Evolutionary conservation across 2,113 vertebrate species (phyloP).

Genomic region (Pholis gunnellus): DNA sequence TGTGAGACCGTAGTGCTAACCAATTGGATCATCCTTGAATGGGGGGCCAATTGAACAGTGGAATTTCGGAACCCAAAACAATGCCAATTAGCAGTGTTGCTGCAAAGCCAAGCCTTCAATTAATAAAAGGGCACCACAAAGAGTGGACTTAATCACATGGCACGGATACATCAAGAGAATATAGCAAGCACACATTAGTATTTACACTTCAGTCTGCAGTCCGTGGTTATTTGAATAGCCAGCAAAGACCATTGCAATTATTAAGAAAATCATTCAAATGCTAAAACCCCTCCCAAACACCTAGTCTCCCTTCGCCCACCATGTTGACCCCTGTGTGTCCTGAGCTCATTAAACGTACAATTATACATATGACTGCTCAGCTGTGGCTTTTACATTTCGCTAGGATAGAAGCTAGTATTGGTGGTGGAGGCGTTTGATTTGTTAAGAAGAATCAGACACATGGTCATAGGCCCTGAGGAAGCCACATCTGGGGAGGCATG

Average conservation of each 20-base stretch:
- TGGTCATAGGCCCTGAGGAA: slow-evolving; percentile 27
- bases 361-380: neutral
- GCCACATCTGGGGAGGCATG: slow-evolving; percentile 31
- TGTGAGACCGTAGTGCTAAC: neutral
- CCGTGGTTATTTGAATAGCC: neutral
- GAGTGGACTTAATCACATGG: neutral
- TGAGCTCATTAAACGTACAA: slow-evolving; percentile 39
- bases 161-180: neutral
- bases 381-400: slow-evolving; percentile 34
- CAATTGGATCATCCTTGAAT: neutral
- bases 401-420: slow-evolving; percentile 7
- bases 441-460: slow-evolving; percentile 39
- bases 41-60: neutral
- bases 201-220: neutral
- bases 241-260: neutral
- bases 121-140: neutral
- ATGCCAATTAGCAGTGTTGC: neutral
- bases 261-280: slow-evolving; percentile 13
- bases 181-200: neutral
- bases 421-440: slow-evolving; percentile 60
- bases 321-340: slow-evolving; percentile 26
- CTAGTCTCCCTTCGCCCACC: slow-evolving; percentile 27
- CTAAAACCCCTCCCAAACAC: slow-evolving; percentile 16
- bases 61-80: neutral
- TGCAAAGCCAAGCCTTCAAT: neutral